phyloP scores from a whole-genome alignment of 2,113 vertebrate species.

The Collichthys lucidus region DNA sequence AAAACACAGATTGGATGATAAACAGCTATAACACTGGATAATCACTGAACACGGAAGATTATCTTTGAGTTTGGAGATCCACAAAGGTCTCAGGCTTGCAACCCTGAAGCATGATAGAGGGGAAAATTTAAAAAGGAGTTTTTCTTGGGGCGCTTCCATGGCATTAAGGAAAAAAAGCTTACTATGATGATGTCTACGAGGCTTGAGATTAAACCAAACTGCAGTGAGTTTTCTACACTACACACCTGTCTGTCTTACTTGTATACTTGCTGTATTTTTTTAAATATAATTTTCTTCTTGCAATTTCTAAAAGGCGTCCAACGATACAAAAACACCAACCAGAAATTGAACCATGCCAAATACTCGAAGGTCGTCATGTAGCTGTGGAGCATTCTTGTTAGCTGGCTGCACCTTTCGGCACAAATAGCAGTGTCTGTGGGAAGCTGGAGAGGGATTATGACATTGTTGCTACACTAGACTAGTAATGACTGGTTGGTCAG shows the following conservation, averaged over 20 bases:
- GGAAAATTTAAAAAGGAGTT: neutral
- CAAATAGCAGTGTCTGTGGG: neutral
- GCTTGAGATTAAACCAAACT: neutral
- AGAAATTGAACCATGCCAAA: neutral
- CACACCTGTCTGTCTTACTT: neutral
- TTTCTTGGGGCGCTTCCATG: neutral
- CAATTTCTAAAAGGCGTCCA: neutral
- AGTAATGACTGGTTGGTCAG: neutral
- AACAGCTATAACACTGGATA: neutral
- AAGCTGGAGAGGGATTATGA: neutral
- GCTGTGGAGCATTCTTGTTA: neutral
- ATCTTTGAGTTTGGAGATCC: neutral
- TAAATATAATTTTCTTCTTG: neutral
- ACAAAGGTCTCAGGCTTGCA: neutral
- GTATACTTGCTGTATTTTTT: neutral
- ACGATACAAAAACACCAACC: neutral
- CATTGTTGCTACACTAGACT: too few relatives aligned
- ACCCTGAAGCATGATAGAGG: neutral
- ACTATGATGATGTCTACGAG: neutral
- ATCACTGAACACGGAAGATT: neutral
- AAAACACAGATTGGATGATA: neutral
- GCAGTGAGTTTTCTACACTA: neutral
- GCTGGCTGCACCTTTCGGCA: neutral
- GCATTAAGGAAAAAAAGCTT: neutral
- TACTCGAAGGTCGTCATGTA: too few relatives aligned